Evolutionary conservation across 2,113 vertebrate genomes (phyloP).

Genomic region (Tursiops truncatus): DNA sequence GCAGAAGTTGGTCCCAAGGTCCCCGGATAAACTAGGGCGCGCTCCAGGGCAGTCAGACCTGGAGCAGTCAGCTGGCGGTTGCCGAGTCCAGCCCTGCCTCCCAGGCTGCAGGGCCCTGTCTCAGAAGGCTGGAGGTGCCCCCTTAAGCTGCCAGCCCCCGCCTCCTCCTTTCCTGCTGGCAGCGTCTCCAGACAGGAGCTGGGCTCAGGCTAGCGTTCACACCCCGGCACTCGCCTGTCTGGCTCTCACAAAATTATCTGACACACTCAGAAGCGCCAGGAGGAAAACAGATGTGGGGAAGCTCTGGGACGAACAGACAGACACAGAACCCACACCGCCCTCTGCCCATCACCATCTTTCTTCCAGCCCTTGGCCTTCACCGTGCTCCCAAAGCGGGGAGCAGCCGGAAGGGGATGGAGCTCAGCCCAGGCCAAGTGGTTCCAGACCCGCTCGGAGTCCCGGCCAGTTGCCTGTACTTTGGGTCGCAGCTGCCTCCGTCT

Average conservation of each 20-base stretch:
- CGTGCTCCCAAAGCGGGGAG: neutral
- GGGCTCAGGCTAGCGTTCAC: neutral
- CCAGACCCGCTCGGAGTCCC: neutral
- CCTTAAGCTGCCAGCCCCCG: neutral
- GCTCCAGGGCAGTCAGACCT: neutral
- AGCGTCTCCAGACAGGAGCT: neutral
- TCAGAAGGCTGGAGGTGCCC: neutral
- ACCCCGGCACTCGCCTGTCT: neutral
- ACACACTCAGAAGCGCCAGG: neutral
- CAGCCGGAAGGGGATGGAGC: neutral
- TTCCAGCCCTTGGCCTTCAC: neutral
- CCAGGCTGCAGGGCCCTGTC: neutral
- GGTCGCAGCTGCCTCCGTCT: neutral
- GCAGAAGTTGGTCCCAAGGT: neutral
- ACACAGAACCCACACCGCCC: neutral
- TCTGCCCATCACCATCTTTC: neutral
- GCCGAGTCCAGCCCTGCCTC: neutral
- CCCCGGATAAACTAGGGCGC: neutral
- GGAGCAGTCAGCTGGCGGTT: neutral
- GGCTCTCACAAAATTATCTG: neutral
- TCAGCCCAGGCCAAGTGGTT: neutral
- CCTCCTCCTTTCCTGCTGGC: neutral
- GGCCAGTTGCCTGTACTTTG: neutral
- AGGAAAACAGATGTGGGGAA: neutral
- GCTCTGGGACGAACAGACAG: neutral